A percentile compares a stretch with the other conserved stretches of the same genome.
These are phyloP conservation scores for Rhynchophorus ferrugineus DNA, from an alignment of 1,140 invertebrate species.

Conservation along the genomic window DNA sequence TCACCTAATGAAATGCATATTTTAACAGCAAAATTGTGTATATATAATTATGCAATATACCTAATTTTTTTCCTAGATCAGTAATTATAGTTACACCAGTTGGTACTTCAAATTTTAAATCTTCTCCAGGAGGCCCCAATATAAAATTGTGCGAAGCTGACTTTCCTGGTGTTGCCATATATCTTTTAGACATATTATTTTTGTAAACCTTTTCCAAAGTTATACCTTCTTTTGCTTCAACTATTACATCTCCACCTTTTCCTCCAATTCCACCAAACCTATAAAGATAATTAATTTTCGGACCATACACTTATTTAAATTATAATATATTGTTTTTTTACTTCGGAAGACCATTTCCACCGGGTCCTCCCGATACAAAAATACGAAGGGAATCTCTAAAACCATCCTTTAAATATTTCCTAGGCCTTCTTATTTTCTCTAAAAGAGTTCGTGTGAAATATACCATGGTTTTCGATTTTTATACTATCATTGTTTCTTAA, in stretches of 20 bases:
- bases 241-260: conserved; percentile 72
- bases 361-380: conserved; percentile 65
- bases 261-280: conserved; percentile 84
- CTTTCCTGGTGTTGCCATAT: conserved; percentile 57
- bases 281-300: conserved; percentile 28
- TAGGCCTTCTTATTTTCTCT: conserved; percentile 24
- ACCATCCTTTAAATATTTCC: conserved; percentile 41
- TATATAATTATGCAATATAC: conserved; percentile 36
- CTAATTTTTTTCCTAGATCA: conserved; percentile 52
- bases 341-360: conserved; percentile 50
- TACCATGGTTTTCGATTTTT: conserved; percentile 45
- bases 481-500: no score
- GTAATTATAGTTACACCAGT: conserved; percentile 66
- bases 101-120: conserved; percentile 67
- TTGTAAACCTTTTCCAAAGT: conserved; percentile 50
- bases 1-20: conserved; percentile 55
- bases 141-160: conserved; percentile 66
- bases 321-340: conserved; percentile 14
- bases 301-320: conserved; percentile 1
- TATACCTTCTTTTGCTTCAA: conserved; percentile 56
- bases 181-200: conserved; percentile 48
- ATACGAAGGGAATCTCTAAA: conserved; percentile 70
- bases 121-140: conserved; percentile 62
- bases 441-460: conserved; percentile 33
- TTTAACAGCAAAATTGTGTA: background rate